Conservation (phyloP, 2,113 vertebrate genomes). For the pig (Sus scrofa) region T2T-Sscrofa CM000830.6:114547501-114548000, state of each 20-base stretch:
- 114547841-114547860: neutral
- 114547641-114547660: neutral
- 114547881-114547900: neutral
- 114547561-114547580: neutral
- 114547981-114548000: neutral
- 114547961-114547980: neutral
- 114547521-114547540: neutral
- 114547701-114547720: neutral
- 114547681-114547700: neutral
- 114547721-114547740: neutral
- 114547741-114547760: neutral
- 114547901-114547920: neutral
- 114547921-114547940: slow-evolving; percentile 3
- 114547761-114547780: neutral
- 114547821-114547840: neutral
- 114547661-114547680: neutral
- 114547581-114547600: neutral
- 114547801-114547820: neutral
- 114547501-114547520: slow-evolving; percentile 29
- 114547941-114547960: neutral
- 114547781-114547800: slow-evolving; percentile 14
- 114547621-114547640: neutral
- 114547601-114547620: neutral
- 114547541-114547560: slow-evolving; percentile 21
- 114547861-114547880: neutral